Evolutionary conservation across 2,113 vertebrate species (phyloP), one percentile per base, ranked within the genome.

Genomic region (Sturnira hondurensis): DNA sequence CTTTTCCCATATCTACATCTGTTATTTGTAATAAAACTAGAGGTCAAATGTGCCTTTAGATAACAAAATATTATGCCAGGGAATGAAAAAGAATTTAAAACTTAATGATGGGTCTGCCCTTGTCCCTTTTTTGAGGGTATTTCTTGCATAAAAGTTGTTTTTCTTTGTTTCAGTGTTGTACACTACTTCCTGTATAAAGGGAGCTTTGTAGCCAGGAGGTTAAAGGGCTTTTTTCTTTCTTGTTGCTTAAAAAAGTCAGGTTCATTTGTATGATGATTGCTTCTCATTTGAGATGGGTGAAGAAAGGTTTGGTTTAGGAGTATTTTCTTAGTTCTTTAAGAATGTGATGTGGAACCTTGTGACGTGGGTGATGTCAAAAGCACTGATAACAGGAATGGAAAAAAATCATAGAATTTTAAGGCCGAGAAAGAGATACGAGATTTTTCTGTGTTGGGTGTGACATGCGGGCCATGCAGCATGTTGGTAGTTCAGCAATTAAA

Each of bases 261-360:
- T 91, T 58, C 12, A 71, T 88, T 94, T 94, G 7, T 41, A n/a
- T 93, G 47, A 56, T 73, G 22, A 52, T 68, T 91, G 26, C 50
- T 92, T 47, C 12, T 91, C 82, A n/a, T 86, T 94, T 91, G 56
- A 65, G 7, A 17, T 50, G 41, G 36, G 28, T 86, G 41, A 76
- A 84, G 36, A 54, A 73, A 91, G 20, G 22, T 89, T 71, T 88
- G 36, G 38, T 86, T 90, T 91, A 28, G 52, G 81, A 77, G 65
- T 93, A 47, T 81, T 86, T 94, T 68, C n/a, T 94, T 88, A 91
- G 38, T 94, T 88, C 38, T 91, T 95, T 36, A 86, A 52, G 68
- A 93, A 38, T 78, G 36, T 56, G 24, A 70, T 38, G 15, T 70
- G 43, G 38, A 71, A 28, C 33, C 20, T 78, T 73, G 36, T 22